Evolutionary conservation across 2,113 vertebrate genomes (phyloP).

Genomic region (Ranitomeya variabilis): DNA sequence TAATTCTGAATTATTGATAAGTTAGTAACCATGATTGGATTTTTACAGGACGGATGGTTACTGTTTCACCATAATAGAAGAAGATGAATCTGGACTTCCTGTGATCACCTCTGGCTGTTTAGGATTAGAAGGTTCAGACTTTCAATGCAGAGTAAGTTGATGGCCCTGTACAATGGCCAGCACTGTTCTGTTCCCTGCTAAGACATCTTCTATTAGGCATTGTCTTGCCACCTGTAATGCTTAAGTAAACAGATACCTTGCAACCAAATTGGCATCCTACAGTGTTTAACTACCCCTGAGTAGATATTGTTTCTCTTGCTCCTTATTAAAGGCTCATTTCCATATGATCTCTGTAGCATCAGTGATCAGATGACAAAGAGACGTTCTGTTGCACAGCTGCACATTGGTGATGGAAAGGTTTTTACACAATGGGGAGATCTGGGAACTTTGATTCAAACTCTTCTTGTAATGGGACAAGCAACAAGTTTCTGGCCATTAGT

Average conservation of each 20-base stretch:
- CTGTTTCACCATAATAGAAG: slow-evolving; percentile 96
- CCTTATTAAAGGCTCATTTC: slow-evolving; percentile 31
- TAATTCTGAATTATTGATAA: not conserved
- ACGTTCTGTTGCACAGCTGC: slow-evolving; percentile 50
- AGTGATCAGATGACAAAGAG: slow-evolving; percentile 51
- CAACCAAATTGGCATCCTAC: not conserved
- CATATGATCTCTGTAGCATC: slow-evolving; percentile 42
- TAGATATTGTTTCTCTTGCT: slow-evolving; percentile 25
- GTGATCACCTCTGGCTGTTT: slow-evolving; percentile 91
- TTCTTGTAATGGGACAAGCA: slow-evolving; percentile 25
- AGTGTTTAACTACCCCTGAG: slow-evolving; percentile 19
- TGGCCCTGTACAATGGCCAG: not conserved
- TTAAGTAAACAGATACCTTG: slow-evolving; percentile 21
- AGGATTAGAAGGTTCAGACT: slow-evolving; percentile 87
- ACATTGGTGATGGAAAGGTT: slow-evolving; percentile 26
- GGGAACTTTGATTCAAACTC: slow-evolving; percentile 26
- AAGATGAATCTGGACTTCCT: slow-evolving; percentile 85
- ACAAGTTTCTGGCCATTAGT: slow-evolving; percentile 30
- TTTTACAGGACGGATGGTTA: slow-evolving; percentile 87
- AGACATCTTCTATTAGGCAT: slow-evolving; percentile 30
- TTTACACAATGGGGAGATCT: slow-evolving; percentile 32
- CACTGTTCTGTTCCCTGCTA: slow-evolving; percentile 43
- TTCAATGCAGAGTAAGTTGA: slow-evolving; percentile 91
- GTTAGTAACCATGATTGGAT: not conserved
- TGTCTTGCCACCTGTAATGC: not conserved